Evolutionary conservation across 2,888 invertebrate genomes (phyloP).

Genomic region (Polyommatus icarus): DNA sequence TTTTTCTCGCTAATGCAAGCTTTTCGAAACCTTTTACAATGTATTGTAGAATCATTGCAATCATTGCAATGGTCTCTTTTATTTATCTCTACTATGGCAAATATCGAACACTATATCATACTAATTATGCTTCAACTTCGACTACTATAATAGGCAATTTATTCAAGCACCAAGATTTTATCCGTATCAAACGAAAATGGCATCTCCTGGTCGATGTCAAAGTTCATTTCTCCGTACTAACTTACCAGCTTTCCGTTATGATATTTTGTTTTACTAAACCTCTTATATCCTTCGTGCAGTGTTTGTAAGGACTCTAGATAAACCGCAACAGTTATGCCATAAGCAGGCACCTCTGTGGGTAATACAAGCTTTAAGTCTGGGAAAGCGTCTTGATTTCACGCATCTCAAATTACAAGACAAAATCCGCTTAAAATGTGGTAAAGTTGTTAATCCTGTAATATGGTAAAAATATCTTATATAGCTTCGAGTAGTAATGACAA

Average conservation of each 20-base stretch:
- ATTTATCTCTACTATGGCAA: background rate
- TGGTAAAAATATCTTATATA: too few relatives aligned
- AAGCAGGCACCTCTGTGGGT: slow-evolving; percentile 15
- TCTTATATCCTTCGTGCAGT: background rate
- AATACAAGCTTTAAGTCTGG: slow-evolving; percentile 9
- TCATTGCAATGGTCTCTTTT: too few relatives aligned
- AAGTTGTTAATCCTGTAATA: background rate
- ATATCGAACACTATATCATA: background rate
- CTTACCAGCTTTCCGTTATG: background rate
- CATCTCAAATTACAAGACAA: slow-evolving; percentile 9
- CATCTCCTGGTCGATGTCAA: background rate
- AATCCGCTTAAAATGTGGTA: background rate
- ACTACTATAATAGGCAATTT: background rate
- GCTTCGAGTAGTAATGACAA: too few relatives aligned
- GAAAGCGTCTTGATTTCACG: slow-evolving; percentile 22
- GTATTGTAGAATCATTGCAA: too few relatives aligned
- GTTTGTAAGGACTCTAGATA: slow-evolving; percentile 15
- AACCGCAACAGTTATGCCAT: slow-evolving; percentile 15
- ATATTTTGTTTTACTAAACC: slow-evolving; percentile 19
- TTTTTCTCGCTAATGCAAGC: too few relatives aligned
- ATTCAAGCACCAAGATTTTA: background rate
- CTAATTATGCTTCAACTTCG: background rate
- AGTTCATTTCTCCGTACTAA: background rate
- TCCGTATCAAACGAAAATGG: background rate
- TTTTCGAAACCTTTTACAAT: too few relatives aligned